Conservation (phyloP, 1,140 invertebrate species). For the Heliconius nattereri region DNA sequence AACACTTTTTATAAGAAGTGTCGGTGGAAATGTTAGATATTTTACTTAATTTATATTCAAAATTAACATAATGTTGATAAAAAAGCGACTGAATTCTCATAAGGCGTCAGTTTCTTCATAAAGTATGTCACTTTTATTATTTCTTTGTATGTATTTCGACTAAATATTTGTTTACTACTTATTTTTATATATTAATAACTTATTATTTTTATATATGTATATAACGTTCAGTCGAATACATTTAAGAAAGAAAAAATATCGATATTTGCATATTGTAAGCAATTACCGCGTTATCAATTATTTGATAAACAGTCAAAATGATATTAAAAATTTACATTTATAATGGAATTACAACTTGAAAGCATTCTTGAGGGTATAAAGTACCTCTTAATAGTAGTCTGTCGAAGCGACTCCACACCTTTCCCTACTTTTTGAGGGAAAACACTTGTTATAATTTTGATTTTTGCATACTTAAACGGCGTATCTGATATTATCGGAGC, state of each 20-base stretch:
- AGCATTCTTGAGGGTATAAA: neutral
- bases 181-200: neutral
- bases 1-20: neutral
- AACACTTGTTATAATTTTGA: constrained; percentile 5
- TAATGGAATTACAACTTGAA: constrained; percentile 5
- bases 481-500: constrained; percentile 6
- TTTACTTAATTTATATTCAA: neutral
- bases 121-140: neutral
- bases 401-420: neutral
- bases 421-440: neutral
- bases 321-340: constrained; percentile 16
- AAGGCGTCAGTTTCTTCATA: neutral
- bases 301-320: constrained; percentile 14
- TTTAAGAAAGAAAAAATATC: neutral
- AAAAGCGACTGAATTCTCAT: neutral
- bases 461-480: constrained; percentile 12
- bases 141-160: neutral
- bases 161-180: neutral
- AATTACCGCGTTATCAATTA: constrained; percentile 2
- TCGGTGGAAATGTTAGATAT: neutral
- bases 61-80: neutral
- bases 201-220: constrained; percentile 1
- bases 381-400: neutral
- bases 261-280: constrained; percentile 3
- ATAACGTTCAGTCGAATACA: neutral